These are phyloP conservation scores for Blastobasis adustella DNA, from an alignment of 2,888 invertebrate species.

Conservation along the genomic window DNA sequence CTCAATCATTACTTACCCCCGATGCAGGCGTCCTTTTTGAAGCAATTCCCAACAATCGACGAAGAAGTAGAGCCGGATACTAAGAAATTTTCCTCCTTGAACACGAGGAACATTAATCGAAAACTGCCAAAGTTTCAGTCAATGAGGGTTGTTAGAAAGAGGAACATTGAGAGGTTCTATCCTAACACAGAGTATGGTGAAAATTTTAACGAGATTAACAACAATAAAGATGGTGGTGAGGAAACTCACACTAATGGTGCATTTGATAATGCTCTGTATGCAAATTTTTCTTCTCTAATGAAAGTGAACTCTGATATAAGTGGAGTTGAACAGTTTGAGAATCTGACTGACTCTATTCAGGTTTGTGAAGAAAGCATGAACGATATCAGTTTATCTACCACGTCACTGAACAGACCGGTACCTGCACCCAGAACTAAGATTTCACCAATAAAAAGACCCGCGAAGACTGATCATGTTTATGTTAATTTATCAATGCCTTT, in stretches of 20 bases:
- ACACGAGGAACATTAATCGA: conserved; percentile 50
- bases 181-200: conserved; percentile 67
- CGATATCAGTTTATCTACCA: conserved; percentile 44
- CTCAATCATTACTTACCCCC: conserved; percentile 58
- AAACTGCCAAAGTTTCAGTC: conserved; percentile 61
- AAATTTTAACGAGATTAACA: conserved; percentile 65
- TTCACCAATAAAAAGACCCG: conserved; percentile 45
- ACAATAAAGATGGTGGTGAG: conserved; percentile 43
- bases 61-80: conserved; percentile 50
- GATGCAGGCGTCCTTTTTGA: conserved; percentile 57
- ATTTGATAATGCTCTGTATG: conserved; percentile 53
- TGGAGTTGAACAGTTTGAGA: conserved; percentile 73
- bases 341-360: conserved; percentile 80
- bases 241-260: conserved; percentile 31
- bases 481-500: conserved; percentile 74
- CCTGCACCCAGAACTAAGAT: conserved; percentile 75
- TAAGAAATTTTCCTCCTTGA: conserved; percentile 61
- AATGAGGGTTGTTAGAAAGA: conserved; percentile 60
- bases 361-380: conserved; percentile 72
- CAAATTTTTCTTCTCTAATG: conserved; percentile 55
- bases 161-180: conserved; percentile 67
- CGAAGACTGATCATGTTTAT: conserved; percentile 72
- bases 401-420: conserved; percentile 70
- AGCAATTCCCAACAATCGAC: conserved; percentile 58
- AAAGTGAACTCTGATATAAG: conserved; percentile 52